Evolutionary conservation across 2,113 vertebrate genomes (phyloP), one percentile per base, ranked within the genome.

Genomic region (Struthio camelus): DNA sequence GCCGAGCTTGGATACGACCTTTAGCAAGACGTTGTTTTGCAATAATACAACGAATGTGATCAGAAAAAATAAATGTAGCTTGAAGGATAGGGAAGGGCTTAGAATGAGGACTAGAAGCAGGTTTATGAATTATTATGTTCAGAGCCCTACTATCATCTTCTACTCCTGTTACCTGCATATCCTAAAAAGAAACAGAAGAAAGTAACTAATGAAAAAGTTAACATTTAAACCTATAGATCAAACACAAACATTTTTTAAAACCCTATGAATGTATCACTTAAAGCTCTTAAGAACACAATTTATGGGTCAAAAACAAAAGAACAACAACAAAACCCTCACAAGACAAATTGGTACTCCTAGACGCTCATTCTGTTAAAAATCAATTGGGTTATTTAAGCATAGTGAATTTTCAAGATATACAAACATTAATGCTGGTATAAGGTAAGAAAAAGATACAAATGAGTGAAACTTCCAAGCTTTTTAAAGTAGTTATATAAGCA

Each of bases 1-100:
- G 99, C 13, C 99, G 98, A 0, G 99, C 99, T 89, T 99, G 99
- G 97, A 99, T 99, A 11, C 99, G 99, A 17, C 99, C 99, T 92
- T 99, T 99, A 85, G 99, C 99, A 59, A 99, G 98, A 64, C 99
- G 98, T 93, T 99, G 99, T 94, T 99, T 99, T 65, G 99, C 99
- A 10, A 99, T 99, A 96, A 99, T 99, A 97, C 99, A 99, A 94
- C 99, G 99, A 92, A 99, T 99, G 93, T 99, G 99, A 97, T 99
- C 99, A 0, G 99, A 99, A 71, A 99, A 99, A 85, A 99, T 97
- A 48, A 99, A 99, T 16, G 98, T 99, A 86, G 99, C 99, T 97
- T 99, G 99, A n/a, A 99, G 99, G 95, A 99, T 99, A 20, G 99
- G 99, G 94, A 99, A 98, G 30, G 99, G 99, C 97, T 99, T 99